Conservation (phyloP, 2,888 invertebrate genomes). For the Panopea generosa region DNA sequence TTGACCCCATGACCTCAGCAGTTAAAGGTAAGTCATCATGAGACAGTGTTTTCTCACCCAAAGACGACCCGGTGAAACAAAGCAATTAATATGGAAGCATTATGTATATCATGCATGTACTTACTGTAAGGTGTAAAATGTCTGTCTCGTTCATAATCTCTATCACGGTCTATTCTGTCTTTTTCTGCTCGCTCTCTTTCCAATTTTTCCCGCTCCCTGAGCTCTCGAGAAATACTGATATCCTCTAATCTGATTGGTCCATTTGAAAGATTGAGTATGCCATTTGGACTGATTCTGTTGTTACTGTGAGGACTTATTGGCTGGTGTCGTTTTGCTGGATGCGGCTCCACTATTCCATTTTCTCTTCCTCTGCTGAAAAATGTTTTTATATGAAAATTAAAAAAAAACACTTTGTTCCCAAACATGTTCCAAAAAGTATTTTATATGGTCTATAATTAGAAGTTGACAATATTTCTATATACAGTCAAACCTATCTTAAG, state of each 20-base stretch:
- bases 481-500: too few species aligned
- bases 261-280: constrained; percentile 74
- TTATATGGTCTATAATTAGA: too few species aligned
- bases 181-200: constrained; percentile 77
- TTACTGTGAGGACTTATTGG: constrained; percentile 81
- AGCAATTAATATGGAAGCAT: too few species aligned
- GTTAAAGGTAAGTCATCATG: too few species aligned
- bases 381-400: too few species aligned
- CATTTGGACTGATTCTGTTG: constrained; percentile 80
- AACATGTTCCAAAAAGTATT: too few species aligned
- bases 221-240: constrained; percentile 82
- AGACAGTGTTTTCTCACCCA: too few species aligned
- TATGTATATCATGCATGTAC: too few species aligned
- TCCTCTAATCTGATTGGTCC: constrained; percentile 84
- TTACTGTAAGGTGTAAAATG: constrained; percentile 77
- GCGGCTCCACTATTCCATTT: constrained; percentile 77
- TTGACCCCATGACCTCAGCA: too few species aligned
- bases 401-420: too few species aligned
- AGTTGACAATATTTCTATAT: too few species aligned
- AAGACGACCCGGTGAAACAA: too few species aligned
- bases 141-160: constrained; percentile 67
- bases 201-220: constrained; percentile 81
- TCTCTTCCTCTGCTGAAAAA: constrained; percentile 67
- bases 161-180: constrained; percentile 79
- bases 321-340: constrained; percentile 84